A percentile compares a stretch with the other conserved stretches of the same genome.
Conservation (phyloP, 92 coral and sea anemone genomes). For the Porites cylindrica region DNA sequence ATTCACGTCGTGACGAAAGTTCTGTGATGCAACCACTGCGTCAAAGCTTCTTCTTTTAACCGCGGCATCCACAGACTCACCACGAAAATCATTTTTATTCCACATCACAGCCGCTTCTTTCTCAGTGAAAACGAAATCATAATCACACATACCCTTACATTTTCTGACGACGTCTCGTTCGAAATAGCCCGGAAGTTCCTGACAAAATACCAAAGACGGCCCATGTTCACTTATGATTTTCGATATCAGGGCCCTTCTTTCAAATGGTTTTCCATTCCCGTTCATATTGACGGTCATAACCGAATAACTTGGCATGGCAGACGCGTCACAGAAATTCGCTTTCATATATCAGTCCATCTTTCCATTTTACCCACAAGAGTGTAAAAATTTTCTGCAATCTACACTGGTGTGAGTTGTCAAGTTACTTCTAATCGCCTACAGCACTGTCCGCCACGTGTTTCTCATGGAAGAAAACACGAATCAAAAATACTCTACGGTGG, state of each 20-base stretch:
- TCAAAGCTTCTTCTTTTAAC: not conserved
- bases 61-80: not conserved
- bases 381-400: no score
- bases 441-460: no score
- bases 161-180: not conserved
- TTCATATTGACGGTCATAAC: conserved; percentile 51
- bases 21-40: no score
- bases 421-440: no score
- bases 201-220: conserved; percentile 33
- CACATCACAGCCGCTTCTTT: conserved; percentile 31
- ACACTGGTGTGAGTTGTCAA: no score
- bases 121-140: no score
- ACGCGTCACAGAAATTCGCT: not conserved
- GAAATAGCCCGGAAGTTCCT: conserved; percentile 10
- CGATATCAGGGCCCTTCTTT: not conserved
- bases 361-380: no score
- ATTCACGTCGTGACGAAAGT: no score
- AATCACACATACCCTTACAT: not conserved
- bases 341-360: no score
- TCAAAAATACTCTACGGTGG: no score
- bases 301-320: not conserved
- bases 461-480: no score
- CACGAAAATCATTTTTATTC: not conserved
- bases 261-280: not conserved
- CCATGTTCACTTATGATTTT: not conserved